phyloP scores from a whole-genome alignment of 1,140 invertebrate genomes.

The Drusus annulatus region DNA sequence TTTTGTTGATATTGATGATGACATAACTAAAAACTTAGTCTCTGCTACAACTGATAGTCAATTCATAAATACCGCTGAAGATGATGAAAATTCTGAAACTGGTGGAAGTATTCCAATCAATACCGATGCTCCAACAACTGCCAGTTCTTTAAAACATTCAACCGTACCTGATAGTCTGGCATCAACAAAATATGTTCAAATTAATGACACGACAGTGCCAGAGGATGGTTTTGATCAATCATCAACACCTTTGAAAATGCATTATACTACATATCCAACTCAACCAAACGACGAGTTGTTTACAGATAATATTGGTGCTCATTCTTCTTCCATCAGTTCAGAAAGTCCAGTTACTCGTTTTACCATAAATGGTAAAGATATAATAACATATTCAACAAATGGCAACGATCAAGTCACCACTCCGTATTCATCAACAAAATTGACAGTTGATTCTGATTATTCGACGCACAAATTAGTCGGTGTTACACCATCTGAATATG shows the following conservation, averaged over 20 bases:
- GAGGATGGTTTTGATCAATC: background rate
- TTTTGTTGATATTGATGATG: constrained; percentile 9
- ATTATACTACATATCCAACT: background rate
- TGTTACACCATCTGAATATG: background rate
- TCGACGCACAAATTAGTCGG: background rate
- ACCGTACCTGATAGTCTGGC: background rate
- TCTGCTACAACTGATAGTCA: background rate
- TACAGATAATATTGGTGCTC: constrained; percentile 32
- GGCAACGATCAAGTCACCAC: background rate
- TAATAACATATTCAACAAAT: background rate
- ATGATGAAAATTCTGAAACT: background rate
- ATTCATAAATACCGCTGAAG: background rate
- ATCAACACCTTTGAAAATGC: background rate
- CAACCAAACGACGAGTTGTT: background rate
- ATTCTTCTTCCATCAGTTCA: constrained; percentile 35
- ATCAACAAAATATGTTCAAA: background rate
- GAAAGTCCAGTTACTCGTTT: constrained; percentile 14
- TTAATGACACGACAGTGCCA: background rate
- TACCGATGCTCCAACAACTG: background rate
- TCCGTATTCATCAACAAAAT: constrained; percentile 4
- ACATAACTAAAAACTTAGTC: constrained; percentile 13
- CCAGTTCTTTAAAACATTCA: background rate
- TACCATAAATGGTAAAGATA: constrained; percentile 15
- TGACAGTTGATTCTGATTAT: background rate
- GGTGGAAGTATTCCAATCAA: background rate